Conservation (phyloP, 2,113 vertebrate genomes). For the Scomber colias region DNA sequence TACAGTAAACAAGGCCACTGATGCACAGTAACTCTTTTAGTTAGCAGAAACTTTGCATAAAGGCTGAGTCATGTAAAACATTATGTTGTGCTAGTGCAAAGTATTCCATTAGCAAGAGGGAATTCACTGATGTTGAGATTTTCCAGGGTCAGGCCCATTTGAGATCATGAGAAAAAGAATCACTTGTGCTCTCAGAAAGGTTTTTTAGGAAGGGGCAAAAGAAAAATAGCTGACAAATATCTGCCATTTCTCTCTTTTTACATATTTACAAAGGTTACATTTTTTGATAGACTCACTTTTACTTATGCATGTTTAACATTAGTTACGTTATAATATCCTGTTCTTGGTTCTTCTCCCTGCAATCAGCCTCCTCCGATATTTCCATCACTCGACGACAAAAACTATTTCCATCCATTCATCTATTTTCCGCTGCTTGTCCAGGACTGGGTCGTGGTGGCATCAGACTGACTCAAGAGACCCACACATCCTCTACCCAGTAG, state of each 20-base stretch:
- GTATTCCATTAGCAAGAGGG: conserved; percentile 55
- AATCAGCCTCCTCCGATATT: conserved; percentile 40
- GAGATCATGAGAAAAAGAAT: conserved; percentile 33
- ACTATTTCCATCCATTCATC: conserved; percentile 15
- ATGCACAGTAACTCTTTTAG: conserved; percentile 56
- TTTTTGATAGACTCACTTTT: conserved; percentile 2
- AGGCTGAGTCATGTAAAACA: conserved; percentile 74
- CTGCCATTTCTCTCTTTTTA: neutral
- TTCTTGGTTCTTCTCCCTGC: conserved; percentile 12
- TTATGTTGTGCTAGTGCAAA: conserved; percentile 24
- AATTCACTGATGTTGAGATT: conserved; percentile 47
- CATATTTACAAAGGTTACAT: neutral
- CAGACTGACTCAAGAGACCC: no score
- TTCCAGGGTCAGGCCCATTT: conserved; percentile 27
- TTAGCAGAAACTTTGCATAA: conserved; percentile 77
- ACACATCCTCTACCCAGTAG: no score
- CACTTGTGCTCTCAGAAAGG: neutral
- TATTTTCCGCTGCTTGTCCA: no score
- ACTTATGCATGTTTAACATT: conserved; percentile 25
- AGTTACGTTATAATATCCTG: neutral
- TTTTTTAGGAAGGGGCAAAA: conserved; percentile 12
- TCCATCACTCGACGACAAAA: conserved; percentile 27
- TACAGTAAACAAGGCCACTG: conserved; percentile 45
- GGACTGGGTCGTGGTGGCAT: no score
- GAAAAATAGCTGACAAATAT: neutral